Base-by-base conservation (phyloP, 2,113 vertebrate genomes). In the Sander vitreus region DNA sequence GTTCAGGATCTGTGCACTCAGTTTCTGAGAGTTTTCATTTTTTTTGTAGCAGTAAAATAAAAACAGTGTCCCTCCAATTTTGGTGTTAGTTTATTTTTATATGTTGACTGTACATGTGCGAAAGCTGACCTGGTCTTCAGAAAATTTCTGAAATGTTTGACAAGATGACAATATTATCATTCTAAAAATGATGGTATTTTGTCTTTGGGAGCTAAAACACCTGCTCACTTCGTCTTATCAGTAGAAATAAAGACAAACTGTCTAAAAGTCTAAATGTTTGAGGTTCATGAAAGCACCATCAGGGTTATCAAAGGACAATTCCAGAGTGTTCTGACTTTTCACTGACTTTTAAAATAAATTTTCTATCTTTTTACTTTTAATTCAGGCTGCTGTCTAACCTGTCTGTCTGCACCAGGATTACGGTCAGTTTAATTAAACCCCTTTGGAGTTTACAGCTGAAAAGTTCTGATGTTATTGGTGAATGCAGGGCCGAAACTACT, bases 191-290 rank as follows among this genome's bases (percentile, higher is more conserved):
- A 76, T 45, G 0, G 23, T 33, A 14, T 76, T 50, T 63, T 72
- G 47, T 85, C 78, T 88, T 88, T 84, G 81, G 83, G 73, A 67
- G 47, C 59, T 64, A 48, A 58, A 18, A 71, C 50, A 58, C 63
- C 36, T n/a, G 68, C 78, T 67, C 36, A 10, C 63, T 73, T 48
- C 0, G 3, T 68, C 30, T 55, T 16, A 9, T 23, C 62, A 27
- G 23, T 23, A n/a, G 39, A 69, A 58, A 55, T 23, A 39, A 33
- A 57, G 55, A 27, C 27, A 2, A 27, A 2, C 2, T 27, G 27
- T 27, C 27, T 27, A 27, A 27, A 27, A 27, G 27, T 27, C 27
- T 70, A 68, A 71, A 70, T 51, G 23, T 54, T 54, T 4, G 30
- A 73, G 43, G 54, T 53, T 71, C 59, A 77, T 69, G 54, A 80